Evolutionary conservation across 1,140 invertebrate species (phyloP), one percentile per base, ranked within the genome.

Genomic region (Neelides sp.): DNA sequence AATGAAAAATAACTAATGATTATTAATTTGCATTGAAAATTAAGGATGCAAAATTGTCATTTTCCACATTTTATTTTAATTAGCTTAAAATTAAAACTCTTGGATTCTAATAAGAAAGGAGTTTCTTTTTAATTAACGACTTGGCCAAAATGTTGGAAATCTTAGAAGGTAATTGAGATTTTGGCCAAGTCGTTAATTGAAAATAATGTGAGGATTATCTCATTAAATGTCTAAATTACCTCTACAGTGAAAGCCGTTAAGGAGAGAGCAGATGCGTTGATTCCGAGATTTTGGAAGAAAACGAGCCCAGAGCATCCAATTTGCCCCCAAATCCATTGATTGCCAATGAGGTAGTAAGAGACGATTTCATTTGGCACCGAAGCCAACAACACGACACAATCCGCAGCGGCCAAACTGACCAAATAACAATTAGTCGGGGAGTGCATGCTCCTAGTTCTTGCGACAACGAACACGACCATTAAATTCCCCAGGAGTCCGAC

Each of bases 221-320:
- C 5, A 39, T 19, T n/a, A 4, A 7, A 39, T 15, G 12, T 7
- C 36, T 19, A 39, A n/a, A 39, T 39, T 5, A 39, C 15, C 10
- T 76, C 75, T 4, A 80, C 71, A 2, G 78, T 82, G 65, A 81
- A 82, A 0, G 79, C 78, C 15, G 78, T 75, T 28, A 80, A 74
- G 24, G 74, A 77, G 22, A 80, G 64, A 1, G 77, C 75, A 0
- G 76, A 78, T 17, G 73, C 76, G 63, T 83, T 82, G 50, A 83
- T 78, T 2, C 79, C 81, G 8, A 80, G 64, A 64, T 79, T 76
- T 58, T 79, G 77, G 3, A 74, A 64, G 61, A 79, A 82, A n/a
- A 79, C 70, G 46, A 79, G 69, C 5, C 78, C 48, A 0, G 72
- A 69, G 62, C 79, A 81, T 20, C 75, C 73, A 3, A 70, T 61